Base-by-base conservation (phyloP, 2,888 invertebrate genomes). In the Platycheirus rosarum region DNA sequence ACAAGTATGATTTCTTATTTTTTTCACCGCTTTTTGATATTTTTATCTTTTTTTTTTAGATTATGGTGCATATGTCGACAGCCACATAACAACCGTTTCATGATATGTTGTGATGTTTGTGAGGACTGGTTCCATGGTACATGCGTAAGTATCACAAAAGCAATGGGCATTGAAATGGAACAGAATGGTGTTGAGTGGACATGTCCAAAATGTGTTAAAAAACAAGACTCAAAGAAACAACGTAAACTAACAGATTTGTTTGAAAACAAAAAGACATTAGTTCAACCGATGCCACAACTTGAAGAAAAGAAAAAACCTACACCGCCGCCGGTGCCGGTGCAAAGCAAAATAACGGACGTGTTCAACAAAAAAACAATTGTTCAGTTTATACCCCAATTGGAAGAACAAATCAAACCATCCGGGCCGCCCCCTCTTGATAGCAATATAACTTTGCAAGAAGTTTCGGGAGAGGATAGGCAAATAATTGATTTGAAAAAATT, bases 121-220 rank as follows among this genome's bases (percentile, higher is more conserved):
- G 96, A 97, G 89, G 97, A 98, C 88, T 98, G 98, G 98, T 98
- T 97, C 89, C 98, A 98, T 89, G 98, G 98, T n/a, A 96, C 96
- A 88, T 98, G 98, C 91, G 98, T 98, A 11, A 96, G 96, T 86
- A 95, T 98, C 46, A 97, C 97, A 16, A 95, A 97, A 91, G 94
- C 95, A 0, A 95, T 96, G 95, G 97, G 97, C 66, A 94, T 96
- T 87, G 95, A 96, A 91, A 97, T 98, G 96, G 98, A 98, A 89
- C 93, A 94, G 65, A 94, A 95, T 85, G 95, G 96, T 7, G 93
- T 94, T 84, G 96, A 97, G 88, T 97, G 97, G 97, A 93, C 95
- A 78, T 97, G 97, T 89, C 95, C 97, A 0, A 95, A 95, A 88
- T 97, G 97, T 89, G 90, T 92, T 13, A 89, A 88, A 51, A 87